Evolutionary conservation across 1,140 invertebrate genomes (phyloP).

Genomic region (Zaprionus lachaisei): DNA sequence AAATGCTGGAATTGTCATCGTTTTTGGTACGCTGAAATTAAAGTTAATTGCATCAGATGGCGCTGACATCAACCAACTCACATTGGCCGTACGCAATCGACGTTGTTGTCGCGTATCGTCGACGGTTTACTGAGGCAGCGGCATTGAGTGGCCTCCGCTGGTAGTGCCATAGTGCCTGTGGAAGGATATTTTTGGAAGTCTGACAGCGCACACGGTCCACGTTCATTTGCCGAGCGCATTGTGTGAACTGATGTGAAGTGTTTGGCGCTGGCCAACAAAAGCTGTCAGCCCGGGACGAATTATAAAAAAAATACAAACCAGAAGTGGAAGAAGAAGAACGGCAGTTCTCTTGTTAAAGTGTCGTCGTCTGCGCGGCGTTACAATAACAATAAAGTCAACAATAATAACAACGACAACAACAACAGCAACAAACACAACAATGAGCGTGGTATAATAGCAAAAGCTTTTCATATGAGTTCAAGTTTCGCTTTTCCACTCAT

Average conservation of each 20-base stretch:
- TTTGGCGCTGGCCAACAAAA: constrained; percentile 71
- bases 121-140: background rate
- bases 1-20: constrained; percentile 45
- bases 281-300: constrained; percentile 60
- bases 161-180: background rate
- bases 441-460: constrained; percentile 70
- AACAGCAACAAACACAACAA: constrained; percentile 53
- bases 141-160: constrained; percentile 50
- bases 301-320: constrained; percentile 10
- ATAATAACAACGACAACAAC: constrained; percentile 67
- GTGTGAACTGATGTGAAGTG: constrained; percentile 69
- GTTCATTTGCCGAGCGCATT: constrained; percentile 69
- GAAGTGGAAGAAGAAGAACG: constrained; percentile 28
- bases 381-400: constrained; percentile 79
- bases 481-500: constrained; percentile 25
- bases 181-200: constrained; percentile 29
- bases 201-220: constrained; percentile 22
- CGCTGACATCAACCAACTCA: background rate
- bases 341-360: constrained; percentile 61
- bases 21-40: constrained; percentile 42
- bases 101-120: background rate
- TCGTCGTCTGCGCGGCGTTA: constrained; percentile 72
- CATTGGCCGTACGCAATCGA: too few relatives aligned
- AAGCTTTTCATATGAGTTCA: constrained; percentile 74
- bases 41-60: constrained; percentile 51